phyloP scores from a whole-genome alignment of 2,888 invertebrate genomes.

The Isoperla grammatica region DNA sequence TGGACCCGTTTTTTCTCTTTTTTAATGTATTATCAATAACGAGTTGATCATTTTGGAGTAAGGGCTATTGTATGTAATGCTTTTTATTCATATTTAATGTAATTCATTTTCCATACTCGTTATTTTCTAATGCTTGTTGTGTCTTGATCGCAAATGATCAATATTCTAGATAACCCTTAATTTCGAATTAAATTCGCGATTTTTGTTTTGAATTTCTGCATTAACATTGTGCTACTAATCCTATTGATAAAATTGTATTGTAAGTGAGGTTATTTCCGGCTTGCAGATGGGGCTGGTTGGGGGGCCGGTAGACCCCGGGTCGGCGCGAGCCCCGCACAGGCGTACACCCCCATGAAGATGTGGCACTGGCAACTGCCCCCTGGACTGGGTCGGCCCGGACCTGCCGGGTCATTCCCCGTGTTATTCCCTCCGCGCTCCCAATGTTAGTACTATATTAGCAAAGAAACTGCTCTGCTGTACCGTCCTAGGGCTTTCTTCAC shows the following conservation, averaged over 20 bases:
- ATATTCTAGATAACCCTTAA: no score
- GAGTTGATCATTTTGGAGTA: constrained; percentile 4
- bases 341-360: constrained; percentile 21
- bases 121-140: no score
- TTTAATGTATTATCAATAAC: constrained; percentile 4
- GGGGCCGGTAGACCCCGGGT: constrained; percentile 22
- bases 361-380: constrained; percentile 28
- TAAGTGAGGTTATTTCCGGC: constrained; percentile 29
- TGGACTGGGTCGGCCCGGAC: constrained; percentile 15
- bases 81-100: no score
- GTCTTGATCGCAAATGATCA: no score
- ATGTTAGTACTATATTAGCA: no score
- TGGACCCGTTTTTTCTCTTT: not conserved
- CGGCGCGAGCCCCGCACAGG: not conserved
- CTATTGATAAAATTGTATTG: not conserved
- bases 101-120: no score
- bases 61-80: no score
- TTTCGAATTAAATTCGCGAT: no score
- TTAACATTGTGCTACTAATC: no score
- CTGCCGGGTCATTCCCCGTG: constrained; percentile 22
- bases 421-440: constrained; percentile 24
- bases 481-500: no score
- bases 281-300: constrained; percentile 31
- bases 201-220: no score
- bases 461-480: no score